Conservation (phyloP, 2,888 invertebrate genomes). For the Cerastis rubricosa region DNA sequence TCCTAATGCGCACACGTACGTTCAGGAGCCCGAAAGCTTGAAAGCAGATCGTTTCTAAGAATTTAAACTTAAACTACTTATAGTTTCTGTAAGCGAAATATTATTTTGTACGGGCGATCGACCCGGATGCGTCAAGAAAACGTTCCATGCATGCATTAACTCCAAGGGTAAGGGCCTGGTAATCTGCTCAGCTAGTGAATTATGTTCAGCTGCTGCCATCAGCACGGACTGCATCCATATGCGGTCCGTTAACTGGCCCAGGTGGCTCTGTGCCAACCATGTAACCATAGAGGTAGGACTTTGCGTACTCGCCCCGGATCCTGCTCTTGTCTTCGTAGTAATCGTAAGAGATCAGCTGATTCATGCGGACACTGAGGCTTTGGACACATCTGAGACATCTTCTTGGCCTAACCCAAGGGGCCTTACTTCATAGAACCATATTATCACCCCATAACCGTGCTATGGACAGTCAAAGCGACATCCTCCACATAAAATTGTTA, state of each 20-base stretch:
- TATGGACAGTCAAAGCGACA: not conserved
- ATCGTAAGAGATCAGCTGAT: not conserved
- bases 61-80: too few species aligned
- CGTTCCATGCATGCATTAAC: not conserved
- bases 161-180: slow-evolving; percentile 11
- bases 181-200: not conserved
- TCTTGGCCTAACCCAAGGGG: not conserved
- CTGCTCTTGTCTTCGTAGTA: not conserved
- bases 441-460: not conserved
- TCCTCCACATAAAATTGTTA: too few species aligned
- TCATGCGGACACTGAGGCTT: too few species aligned
- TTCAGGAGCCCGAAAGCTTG: too few species aligned
- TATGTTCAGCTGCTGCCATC: slow-evolving; percentile 8
- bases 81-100: not conserved
- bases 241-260: slow-evolving; percentile 35
- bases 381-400: too few species aligned
- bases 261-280: slow-evolving; percentile 37
- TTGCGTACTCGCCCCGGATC: not conserved
- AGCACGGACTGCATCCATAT: too few species aligned
- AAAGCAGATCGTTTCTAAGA: too few species aligned
- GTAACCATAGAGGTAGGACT: not conserved
- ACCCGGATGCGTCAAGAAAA: slow-evolving; percentile 11
- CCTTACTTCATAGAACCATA: not conserved
- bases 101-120: not conserved
- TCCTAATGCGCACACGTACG: not conserved